These are phyloP conservation scores for Sarcophaga caerulescens DNA, from an alignment of 2,888 invertebrate genomes.

Conservation along the genomic window DNA sequence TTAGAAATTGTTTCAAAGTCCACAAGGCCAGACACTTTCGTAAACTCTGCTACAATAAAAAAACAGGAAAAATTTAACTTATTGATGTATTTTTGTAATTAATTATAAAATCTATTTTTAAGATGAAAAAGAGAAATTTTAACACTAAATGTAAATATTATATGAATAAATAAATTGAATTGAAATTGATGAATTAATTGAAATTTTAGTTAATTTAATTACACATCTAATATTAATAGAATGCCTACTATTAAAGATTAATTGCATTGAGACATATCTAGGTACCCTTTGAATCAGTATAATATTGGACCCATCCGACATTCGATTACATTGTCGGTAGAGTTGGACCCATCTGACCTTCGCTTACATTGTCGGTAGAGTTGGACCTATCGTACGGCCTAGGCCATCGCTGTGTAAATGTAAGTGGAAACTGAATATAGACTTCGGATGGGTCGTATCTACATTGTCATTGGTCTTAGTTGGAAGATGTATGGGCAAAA, in stretches of 20 bases:
- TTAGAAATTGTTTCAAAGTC: background rate
- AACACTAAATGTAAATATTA: too few relatives aligned
- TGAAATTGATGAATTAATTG: background rate
- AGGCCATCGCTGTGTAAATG: background rate
- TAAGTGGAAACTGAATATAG: background rate
- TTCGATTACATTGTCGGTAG: too few relatives aligned
- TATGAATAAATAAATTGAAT: too few relatives aligned
- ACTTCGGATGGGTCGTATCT: background rate
- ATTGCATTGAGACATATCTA: conserved; percentile 1
- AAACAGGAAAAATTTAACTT: background rate
- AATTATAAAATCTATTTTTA: background rate
- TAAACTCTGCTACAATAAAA: too few relatives aligned
- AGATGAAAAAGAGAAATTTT: too few relatives aligned
- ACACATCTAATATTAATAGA: conserved; percentile 4
- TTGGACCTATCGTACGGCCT: too few relatives aligned
- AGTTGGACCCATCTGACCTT: too few relatives aligned
- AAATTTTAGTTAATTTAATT: conserved; percentile 12
- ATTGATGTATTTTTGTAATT: background rate
- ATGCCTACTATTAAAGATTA: background rate
- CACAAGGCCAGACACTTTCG: background rate
- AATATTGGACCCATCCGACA: too few relatives aligned
- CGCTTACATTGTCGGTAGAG: too few relatives aligned
- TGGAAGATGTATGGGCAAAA: background rate
- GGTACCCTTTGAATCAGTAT: too few relatives aligned
- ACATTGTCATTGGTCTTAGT: background rate